Evolutionary conservation across 2,888 invertebrate genomes (phyloP).

Genomic region (Scotopteryx bipunctaria): DNA sequence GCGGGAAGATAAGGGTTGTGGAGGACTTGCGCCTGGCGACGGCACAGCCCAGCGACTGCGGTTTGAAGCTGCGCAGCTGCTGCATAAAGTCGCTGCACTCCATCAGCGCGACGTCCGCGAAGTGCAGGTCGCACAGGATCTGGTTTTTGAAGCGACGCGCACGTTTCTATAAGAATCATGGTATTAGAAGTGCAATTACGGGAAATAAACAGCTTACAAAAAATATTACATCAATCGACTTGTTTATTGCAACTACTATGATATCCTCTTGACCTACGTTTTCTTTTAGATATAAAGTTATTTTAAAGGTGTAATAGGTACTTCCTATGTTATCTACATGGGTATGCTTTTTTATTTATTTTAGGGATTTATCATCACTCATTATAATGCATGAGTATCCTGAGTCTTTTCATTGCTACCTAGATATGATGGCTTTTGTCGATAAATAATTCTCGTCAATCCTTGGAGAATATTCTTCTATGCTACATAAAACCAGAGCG

Average conservation of each 20-base stretch:
- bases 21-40: constrained; percentile 96
- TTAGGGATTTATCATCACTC: too few species aligned
- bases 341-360: too few species aligned
- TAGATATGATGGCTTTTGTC: too few species aligned
- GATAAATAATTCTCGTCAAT: neutral
- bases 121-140: constrained; percentile 97
- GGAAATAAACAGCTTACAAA: neutral
- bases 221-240: too few species aligned
- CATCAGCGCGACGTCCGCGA: constrained; percentile 98
- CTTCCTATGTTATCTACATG: too few species aligned
- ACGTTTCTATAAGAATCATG: constrained; percentile 72
- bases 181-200: neutral
- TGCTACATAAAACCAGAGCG: neutral
- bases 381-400: too few species aligned
- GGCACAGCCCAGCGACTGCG: constrained; percentile 97
- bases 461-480: neutral
- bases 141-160: constrained; percentile 91
- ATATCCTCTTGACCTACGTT: too few species aligned
- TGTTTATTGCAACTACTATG: too few species aligned
- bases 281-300: too few species aligned
- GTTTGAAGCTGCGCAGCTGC: constrained; percentile 97
- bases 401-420: too few species aligned
- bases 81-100: constrained; percentile 99
- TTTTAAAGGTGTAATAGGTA: too few species aligned
- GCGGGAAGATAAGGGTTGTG: constrained; percentile 95